Base-by-base conservation (phyloP, 2,797 vertebrate genomes). In the Cuniculus paca region DNA sequence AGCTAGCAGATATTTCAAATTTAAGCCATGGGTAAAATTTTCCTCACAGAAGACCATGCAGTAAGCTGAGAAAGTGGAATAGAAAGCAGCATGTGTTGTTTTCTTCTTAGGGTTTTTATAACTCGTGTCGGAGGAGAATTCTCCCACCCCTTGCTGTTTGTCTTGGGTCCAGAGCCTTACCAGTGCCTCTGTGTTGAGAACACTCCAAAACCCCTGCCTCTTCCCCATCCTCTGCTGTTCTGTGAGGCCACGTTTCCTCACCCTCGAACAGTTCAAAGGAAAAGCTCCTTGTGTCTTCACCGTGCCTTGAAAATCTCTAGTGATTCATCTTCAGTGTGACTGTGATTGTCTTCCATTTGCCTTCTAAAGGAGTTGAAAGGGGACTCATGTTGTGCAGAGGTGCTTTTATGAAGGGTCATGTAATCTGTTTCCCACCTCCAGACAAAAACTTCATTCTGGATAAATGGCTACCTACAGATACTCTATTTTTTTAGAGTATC, bases 111-210 rank as follows among this genome's bases (percentile, higher is more conserved):
- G 50, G 31, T 26, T 28, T 79, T 48, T 11, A 5, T 14, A 5
- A 52, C 56, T 36, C 1, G 0, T 0, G 0, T 17, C 3, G 16
- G 50, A 0, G 19, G 17, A 4, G 11, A 52, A 52, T 4, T 7
- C 11, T 9, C 14, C 68, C 34, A 65, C 34, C 10, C 20, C 28
- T 28, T 7, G 42, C 50, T 19, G 5, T 6, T 12, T 13, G 17
- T 7, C 63, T n/a, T 20, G 12, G 42, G 22, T 2, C 0, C 34
- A n/a, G 13, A 2, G 2, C n/a, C 19, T 5, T 20, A 0, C 1
- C 20, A 3, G 10, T 28, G 7, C 22, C 28, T 20, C 1, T 17
- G 45, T 10, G 24, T 13, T 2, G 5, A 0, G 48, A 16, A 6
- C 10, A 22, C 12, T 70, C n/a, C 22, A 5, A 2, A 50, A n/a